Base-by-base conservation (phyloP, 1,140 invertebrate species). In the Drosophila ercepeae region DNA sequence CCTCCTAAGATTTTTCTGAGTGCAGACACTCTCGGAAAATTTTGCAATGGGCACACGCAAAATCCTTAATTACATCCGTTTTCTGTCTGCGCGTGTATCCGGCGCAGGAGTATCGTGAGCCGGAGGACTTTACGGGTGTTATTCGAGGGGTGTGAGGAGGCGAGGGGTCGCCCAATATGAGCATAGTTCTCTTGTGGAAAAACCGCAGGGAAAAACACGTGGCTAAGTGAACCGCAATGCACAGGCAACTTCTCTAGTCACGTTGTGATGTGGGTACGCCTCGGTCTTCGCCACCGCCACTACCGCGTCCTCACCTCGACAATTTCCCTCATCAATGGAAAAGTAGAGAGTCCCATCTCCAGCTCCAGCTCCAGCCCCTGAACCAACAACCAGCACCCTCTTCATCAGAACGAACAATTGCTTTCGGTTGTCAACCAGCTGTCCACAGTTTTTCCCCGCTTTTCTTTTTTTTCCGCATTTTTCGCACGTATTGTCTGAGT, bases 21-120 rank as follows among this genome's bases (percentile, higher is more conserved):
- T 13, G 46, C 23, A 16, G 16, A 61, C 32, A 60, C 25, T 65
- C 32, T 57, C 50, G 64, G 50, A 55, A 77, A 82, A 67, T 84
- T 84, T 59, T 72, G 53, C 58, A 70, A 57, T 71, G 60, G 49
- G 57, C 65, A 74, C 79, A 86, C 79, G 81, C 78, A 84, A 84
- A 84, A 84, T 84, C 75, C 79, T 84, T 84, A 84, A 84, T 84
- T 84, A 84, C 79, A 84, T 84, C 79, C 79, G 79, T 75, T 68
- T 67, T 67, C 81, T 78, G 63, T 67, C 63, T 67, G 71, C 75
- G 79, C 81, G 79, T 84, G 79, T 86, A 55, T 86, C 79, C 79
- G 81, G 69, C 57, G 44, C 7, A 19, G 39, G 39, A 42, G 36
- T 16, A 39, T 13, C 36, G 36, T 39, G 36, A 59, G 61, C 39